These are phyloP conservation scores for Vidua macroura DNA, from an alignment of 2,113 vertebrate species.

Conservation along the genomic window DNA sequence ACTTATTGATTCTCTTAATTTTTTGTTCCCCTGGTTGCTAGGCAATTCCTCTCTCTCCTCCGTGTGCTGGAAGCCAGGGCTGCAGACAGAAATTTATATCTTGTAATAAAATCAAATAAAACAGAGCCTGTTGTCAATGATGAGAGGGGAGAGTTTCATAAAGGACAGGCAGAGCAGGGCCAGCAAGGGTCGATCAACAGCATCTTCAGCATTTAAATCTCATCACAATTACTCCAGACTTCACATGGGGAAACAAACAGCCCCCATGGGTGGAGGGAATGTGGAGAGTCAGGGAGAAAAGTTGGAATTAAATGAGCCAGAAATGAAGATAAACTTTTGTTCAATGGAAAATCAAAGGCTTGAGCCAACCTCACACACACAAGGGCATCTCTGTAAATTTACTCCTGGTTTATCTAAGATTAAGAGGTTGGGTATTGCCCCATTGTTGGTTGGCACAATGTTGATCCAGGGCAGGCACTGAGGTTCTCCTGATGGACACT, in stretches of 20 bases:
- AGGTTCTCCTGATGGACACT: background rate
- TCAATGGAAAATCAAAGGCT: background rate
- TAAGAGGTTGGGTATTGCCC: background rate
- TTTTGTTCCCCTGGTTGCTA: conserved; percentile 63
- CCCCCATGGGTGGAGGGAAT: background rate
- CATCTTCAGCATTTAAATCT: background rate
- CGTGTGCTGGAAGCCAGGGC: background rate
- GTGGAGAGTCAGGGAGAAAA: background rate
- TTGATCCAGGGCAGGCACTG: background rate
- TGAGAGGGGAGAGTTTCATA: background rate
- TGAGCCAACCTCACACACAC: fast-evolving
- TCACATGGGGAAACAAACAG: background rate
- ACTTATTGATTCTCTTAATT: conserved; percentile 61
- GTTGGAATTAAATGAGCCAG: background rate
- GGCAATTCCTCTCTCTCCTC: conserved; percentile 37
- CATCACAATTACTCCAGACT: background rate
- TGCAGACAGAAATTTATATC: conserved; percentile 62
- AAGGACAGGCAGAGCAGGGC: background rate
- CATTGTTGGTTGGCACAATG: background rate
- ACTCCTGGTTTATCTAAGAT: background rate
- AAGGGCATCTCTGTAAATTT: background rate
- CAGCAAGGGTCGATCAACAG: background rate
- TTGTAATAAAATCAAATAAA: conserved; percentile 62
- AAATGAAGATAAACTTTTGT: background rate
- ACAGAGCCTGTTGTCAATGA: background rate